Percentiles rank a stretch among this genome's conserved stretches.
Conservation (phyloP, 2,797 vertebrate species). For the Potorous gilbertii region DNA sequence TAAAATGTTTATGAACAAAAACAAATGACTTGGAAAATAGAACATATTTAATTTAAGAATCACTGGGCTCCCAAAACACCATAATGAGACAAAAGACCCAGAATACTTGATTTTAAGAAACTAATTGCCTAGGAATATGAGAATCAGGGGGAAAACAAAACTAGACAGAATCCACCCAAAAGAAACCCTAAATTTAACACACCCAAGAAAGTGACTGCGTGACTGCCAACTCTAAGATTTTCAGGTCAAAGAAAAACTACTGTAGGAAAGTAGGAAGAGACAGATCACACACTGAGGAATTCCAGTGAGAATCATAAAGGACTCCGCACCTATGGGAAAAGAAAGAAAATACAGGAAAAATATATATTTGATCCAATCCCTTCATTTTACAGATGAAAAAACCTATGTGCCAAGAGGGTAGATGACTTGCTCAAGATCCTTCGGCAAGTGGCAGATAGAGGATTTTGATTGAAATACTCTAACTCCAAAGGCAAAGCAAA, state of each 20-base stretch:
- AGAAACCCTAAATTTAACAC: background rate
- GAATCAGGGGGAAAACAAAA: background rate
- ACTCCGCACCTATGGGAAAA: background rate
- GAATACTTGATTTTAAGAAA: background rate
- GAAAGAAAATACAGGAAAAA: background rate
- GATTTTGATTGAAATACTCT: background rate
- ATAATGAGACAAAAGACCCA: background rate
- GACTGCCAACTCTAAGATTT: background rate
- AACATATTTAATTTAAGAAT: no score
- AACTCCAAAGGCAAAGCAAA: background rate
- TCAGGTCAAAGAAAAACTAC: background rate
- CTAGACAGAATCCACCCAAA: background rate
- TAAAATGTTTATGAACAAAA: background rate
- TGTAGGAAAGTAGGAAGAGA: background rate
- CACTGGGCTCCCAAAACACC: background rate
- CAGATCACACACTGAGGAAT: background rate
- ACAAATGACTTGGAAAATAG: background rate
- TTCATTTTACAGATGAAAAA: background rate
- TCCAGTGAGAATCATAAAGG: background rate
- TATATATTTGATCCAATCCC: background rate
- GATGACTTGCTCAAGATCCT: background rate
- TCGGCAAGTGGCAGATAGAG: background rate
- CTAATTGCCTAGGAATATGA: background rate
- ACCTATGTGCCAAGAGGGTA: background rate
- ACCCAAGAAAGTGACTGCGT: background rate